phyloP scores from a whole-genome alignment of 2,888 invertebrate genomes.

The Habroteleia sp. region DNA sequence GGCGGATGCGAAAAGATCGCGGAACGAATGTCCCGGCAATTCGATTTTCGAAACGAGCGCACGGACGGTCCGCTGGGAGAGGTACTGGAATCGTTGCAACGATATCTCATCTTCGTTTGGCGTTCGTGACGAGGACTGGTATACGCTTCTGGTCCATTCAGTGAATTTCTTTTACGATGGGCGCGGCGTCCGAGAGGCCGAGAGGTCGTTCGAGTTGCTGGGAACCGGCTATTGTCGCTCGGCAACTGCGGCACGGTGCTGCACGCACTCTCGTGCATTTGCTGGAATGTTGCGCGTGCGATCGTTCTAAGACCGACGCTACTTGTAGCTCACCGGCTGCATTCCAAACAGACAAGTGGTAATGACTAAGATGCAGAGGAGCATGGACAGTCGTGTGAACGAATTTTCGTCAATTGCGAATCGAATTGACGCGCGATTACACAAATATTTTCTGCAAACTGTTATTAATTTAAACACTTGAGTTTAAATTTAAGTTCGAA shows the following conservation, averaged over 20 bases:
- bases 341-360: slow-evolving; percentile 50
- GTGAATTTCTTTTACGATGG: slow-evolving; percentile 75
- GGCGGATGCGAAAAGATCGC: slow-evolving; percentile 63
- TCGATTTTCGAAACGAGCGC: slow-evolving; percentile 50
- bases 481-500: no score
- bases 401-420: no score
- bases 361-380: slow-evolving; percentile 19
- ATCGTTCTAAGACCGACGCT: slow-evolving; percentile 46
- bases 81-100: slow-evolving; percentile 48
- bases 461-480: no score
- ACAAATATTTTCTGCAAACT: no score
- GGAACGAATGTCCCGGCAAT: slow-evolving; percentile 56
- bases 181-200: slow-evolving; percentile 75
- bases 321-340: slow-evolving; percentile 50
- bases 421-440: no score
- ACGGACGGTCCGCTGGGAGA: slow-evolving; percentile 30
- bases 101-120: slow-evolving; percentile 63
- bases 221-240: slow-evolving; percentile 71
- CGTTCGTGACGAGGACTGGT: slow-evolving; percentile 63
- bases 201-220: slow-evolving; percentile 74
- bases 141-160: slow-evolving; percentile 64
- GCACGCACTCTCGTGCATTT: slow-evolving; percentile 62
- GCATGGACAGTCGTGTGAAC: slow-evolving; percentile 18
- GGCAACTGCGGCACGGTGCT: slow-evolving; percentile 51
- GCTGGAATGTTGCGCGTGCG: slow-evolving; percentile 39